phyloP scores from a whole-genome alignment of 1,140 invertebrate genomes.

The Panulirus ornatus region DNA sequence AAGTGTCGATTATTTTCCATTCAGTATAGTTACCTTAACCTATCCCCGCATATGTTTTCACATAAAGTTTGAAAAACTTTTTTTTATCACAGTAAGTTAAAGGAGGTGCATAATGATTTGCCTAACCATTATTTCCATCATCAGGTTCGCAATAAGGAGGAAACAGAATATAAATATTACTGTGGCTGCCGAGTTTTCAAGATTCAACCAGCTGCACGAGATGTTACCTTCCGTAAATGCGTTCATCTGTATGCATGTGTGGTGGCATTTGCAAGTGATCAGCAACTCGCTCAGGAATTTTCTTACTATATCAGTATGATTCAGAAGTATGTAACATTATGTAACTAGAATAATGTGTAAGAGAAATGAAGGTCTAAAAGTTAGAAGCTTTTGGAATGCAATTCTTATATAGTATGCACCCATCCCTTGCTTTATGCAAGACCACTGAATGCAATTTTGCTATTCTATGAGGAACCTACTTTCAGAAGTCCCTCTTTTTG shows the following conservation, averaged over 20 bases:
- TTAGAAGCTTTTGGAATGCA: no score
- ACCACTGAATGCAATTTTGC: no score
- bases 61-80: background rate
- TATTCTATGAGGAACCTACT: no score
- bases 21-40: background rate
- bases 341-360: no score
- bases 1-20: no score
- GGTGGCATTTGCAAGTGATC: constrained; percentile 88
- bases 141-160: constrained; percentile 77
- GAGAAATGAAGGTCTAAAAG: no score
- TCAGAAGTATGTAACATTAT: constrained; percentile 68
- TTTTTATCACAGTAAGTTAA: background rate
- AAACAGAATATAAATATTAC: constrained; percentile 74
- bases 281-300: constrained; percentile 85
- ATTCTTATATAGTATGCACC: no score
- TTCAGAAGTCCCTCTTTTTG: no score
- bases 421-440: no score
- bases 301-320: constrained; percentile 82
- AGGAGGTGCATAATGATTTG: background rate
- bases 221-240: constrained; percentile 77
- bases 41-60: background rate
- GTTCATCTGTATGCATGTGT: constrained; percentile 86
- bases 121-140: constrained; percentile 33
- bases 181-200: constrained; percentile 75
- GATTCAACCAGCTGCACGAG: constrained; percentile 64